phyloP scores from a whole-genome alignment of 2,113 vertebrate species.

The Rhinolophus sinicus region DNA sequence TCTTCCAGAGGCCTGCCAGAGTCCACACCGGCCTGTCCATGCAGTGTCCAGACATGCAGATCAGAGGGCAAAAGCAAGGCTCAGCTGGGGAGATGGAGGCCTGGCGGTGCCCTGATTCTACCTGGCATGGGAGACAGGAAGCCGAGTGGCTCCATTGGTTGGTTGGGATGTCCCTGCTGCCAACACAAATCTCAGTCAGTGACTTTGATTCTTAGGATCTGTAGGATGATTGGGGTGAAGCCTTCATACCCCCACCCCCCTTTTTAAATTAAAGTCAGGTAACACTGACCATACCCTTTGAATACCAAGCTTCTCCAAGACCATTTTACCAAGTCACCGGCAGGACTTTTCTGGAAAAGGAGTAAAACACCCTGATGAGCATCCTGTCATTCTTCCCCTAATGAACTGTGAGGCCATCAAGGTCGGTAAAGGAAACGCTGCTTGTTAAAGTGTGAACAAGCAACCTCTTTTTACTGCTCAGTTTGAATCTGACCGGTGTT shows the following conservation, averaged over 20 bases:
- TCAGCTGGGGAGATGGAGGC: neutral
- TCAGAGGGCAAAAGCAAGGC: neutral
- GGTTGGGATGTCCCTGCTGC: neutral
- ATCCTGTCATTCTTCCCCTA: neutral
- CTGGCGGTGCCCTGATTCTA: fast-evolving
- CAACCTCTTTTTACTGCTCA: neutral
- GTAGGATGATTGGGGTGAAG: no score
- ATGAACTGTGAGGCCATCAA: neutral
- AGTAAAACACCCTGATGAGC: neutral
- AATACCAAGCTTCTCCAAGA: neutral
- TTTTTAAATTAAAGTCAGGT: neutral
- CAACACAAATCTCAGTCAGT: neutral
- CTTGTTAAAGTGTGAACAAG: neutral
- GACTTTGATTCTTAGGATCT: neutral
- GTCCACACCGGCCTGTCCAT: neutral
- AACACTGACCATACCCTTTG: neutral
- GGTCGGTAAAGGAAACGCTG: neutral
- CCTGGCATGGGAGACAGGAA: neutral
- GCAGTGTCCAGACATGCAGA: no score
- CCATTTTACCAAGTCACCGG: neutral
- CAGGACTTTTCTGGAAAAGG: neutral
- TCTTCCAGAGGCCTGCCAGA: neutral
- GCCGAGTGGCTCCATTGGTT: no score
- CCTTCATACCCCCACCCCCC: no score
- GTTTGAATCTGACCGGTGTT: neutral